phyloP scores from a whole-genome alignment of 1,140 invertebrate genomes.

The Drosophila micromelanica region DNA sequence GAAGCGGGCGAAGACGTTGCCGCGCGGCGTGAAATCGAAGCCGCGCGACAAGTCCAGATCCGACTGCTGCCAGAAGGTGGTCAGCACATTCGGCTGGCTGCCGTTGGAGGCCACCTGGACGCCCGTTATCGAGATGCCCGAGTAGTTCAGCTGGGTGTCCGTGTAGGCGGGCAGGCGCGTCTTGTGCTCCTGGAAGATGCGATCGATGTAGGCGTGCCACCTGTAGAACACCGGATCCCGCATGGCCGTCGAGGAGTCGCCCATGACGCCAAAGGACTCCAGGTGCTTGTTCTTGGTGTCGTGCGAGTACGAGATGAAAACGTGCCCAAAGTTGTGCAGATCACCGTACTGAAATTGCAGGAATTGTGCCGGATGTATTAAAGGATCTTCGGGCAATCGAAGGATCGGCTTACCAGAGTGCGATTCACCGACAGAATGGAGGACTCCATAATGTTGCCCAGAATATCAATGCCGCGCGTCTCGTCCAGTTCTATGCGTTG shows the following conservation, averaged over 20 bases:
- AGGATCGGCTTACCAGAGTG: conserved; percentile 87
- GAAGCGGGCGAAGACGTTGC: conserved; percentile 88
- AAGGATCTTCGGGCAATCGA: background rate
- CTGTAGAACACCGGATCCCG: conserved; percentile 94
- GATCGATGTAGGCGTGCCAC: conserved; percentile 92
- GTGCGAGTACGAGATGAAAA: conserved; percentile 88
- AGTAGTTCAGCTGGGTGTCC: conserved; percentile 86
- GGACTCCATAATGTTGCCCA: conserved; percentile 92
- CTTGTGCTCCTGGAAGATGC: conserved; percentile 92
- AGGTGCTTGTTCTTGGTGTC: conserved; percentile 90
- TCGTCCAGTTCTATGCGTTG: conserved; percentile 87
- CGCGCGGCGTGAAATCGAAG: conserved; percentile 90
- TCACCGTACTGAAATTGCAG: conserved; percentile 87
- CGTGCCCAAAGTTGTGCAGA: conserved; percentile 89
- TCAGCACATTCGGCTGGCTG: conserved; percentile 86
- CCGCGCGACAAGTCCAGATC: conserved; percentile 90
- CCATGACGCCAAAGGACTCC: conserved; percentile 89
- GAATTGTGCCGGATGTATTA: background rate
- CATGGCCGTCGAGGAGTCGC: conserved; percentile 90
- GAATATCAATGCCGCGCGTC: conserved; percentile 89
- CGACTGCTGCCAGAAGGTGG: conserved; percentile 91
- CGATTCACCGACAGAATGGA: conserved; percentile 89
- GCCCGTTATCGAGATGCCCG: conserved; percentile 86
- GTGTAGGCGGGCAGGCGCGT: conserved; percentile 88
- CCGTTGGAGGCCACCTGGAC: conserved; percentile 85